Base-by-base conservation (phyloP, 2,888 invertebrate genomes). In the Epicampocera succincta region DNA sequence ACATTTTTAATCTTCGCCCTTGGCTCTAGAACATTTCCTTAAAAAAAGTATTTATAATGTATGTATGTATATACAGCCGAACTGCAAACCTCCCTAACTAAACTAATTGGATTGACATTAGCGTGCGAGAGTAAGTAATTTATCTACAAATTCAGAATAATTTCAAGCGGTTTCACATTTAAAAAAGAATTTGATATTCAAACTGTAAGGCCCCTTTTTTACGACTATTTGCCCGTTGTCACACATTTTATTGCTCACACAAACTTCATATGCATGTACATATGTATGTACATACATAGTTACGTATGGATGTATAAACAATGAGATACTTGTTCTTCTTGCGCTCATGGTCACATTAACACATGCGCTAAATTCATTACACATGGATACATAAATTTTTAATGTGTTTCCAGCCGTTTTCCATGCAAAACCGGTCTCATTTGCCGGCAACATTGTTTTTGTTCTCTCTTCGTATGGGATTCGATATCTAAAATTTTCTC, bases 391-490 rank as follows among this genome's bases (percentile, higher is more conserved):
- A 52, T 44, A 42, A 12, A 17, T 58, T 44, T 29, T 50, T 79
- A 48, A 19, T 44, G 48, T 42, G 48, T 42, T 77, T 82, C 71
- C 72, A 76, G 79, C 61, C 56, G 21, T 40, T 63, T 73, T 71
- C 61, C 65, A 58, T 44, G 65, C 48, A 44, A 69, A 79, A 83
- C 83, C 71, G 75, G 83, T 83, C 71, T 69, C 58, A 78, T 71
- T 79, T 83, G 79, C 83, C 83, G 83, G 83, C 72, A 83, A 52
- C 46, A 65, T 79, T 76, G n/a, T 50, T 60, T 68, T 60, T 54
- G 42, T 17, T 74, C 29, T n/a, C 11, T 60, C 17, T 54, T 48
- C 58, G 21, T 60, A 15, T 15, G 9, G 42, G 52, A 46, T 40
- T 60, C 58, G 40, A 40, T 42, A 42, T 60, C 40, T 60, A 60